Evolutionary conservation across 37 sponge, comb jelly and placozoan species (phyloP).

Genomic region (Beroe ovata): DNA sequence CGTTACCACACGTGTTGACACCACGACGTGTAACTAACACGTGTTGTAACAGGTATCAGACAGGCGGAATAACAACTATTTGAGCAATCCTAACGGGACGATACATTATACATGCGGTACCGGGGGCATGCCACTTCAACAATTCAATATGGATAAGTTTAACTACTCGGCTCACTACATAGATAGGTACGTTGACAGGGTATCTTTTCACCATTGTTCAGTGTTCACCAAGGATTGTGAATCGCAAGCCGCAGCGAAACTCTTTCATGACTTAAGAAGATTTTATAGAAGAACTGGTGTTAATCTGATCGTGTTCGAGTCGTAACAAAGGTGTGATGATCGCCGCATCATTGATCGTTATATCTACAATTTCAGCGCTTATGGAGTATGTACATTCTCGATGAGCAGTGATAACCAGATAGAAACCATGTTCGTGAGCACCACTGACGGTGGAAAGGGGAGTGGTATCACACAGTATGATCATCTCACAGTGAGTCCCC

Average conservation of each 20-base stretch:
- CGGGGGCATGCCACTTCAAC: slow-evolving; percentile 7
- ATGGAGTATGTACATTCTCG: not conserved
- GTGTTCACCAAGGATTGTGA: no score
- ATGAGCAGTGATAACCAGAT: not conserved
- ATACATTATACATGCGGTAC: slow-evolving; percentile 48
- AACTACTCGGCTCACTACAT: slow-evolving; percentile 8
- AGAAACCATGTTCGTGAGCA: not conserved
- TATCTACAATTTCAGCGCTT: no score
- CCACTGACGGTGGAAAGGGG: not conserved
- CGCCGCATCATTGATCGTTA: no score
- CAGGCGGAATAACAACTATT: not conserved
- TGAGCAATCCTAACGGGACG: slow-evolving; percentile 23
- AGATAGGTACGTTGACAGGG: not conserved
- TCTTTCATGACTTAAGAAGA: no score
- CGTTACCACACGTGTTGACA: no score
- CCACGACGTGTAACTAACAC: no score
- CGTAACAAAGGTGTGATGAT: no score
- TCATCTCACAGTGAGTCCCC: not conserved
- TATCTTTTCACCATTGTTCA: no score
- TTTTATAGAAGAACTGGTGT: no score
- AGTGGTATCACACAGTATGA: not conserved
- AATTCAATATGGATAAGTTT: slow-evolving; percentile 41
- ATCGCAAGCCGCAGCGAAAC: no score
- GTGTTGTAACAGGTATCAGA: slow-evolving; percentile 40
- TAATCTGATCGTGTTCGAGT: no score